A percentile compares a stretch with the other conserved stretches of the same genome.
These are phyloP conservation scores for Stomatorhinus ivindoensis DNA, from an alignment of 2,113 vertebrate species.

Conservation along the genomic window DNA sequence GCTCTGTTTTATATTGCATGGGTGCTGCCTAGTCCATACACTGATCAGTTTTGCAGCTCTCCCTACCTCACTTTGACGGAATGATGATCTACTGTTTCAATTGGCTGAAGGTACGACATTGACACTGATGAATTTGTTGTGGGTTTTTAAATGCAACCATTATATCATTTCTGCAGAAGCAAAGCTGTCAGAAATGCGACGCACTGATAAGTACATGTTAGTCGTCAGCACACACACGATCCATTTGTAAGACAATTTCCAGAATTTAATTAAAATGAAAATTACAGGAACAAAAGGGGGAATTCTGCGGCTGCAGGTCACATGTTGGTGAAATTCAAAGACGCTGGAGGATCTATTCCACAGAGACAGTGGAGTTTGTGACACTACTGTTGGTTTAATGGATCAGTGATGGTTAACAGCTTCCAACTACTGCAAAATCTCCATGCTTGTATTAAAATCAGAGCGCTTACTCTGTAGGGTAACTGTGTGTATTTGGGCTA, in stretches of 20 bases:
- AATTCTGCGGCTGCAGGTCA: background rate
- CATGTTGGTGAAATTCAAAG: background rate
- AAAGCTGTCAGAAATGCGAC: background rate
- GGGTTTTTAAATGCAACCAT: background rate
- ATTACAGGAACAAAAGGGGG: background rate
- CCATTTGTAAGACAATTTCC: background rate
- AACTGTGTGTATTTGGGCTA: background rate
- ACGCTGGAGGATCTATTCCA: background rate
- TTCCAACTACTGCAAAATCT: background rate
- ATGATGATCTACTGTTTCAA: background rate
- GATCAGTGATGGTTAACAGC: background rate
- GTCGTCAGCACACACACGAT: background rate
- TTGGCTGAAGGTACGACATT: background rate
- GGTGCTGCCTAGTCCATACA: background rate
- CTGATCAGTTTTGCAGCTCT: background rate
- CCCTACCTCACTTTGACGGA: background rate
- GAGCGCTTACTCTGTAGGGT: background rate
- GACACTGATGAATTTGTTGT: background rate
- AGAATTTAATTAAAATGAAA: background rate
- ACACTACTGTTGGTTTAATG: background rate
- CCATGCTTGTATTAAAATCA: background rate
- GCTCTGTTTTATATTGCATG: background rate
- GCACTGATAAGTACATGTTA: background rate
- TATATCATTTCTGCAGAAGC: background rate
- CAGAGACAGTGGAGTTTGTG: background rate